Evolutionary conservation across 2,113 vertebrate genomes (phyloP).

Genomic region (Pachyramphus minor): DNA sequence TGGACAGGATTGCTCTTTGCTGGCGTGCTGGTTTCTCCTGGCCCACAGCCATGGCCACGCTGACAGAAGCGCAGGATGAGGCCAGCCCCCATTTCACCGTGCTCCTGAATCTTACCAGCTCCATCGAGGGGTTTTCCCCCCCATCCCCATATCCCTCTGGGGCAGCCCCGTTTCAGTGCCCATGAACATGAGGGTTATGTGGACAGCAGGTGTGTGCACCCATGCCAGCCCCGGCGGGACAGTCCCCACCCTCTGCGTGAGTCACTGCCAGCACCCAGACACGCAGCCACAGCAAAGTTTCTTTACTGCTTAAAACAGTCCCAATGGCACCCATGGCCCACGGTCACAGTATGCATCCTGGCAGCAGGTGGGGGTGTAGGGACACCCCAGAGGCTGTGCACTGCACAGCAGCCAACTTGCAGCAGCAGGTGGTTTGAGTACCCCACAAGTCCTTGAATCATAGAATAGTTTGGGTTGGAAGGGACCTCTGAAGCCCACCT

Average conservation of each 20-base stretch:
- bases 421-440: rapidly evolving
- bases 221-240: rapidly evolving
- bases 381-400: neutral
- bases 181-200: rapidly evolving
- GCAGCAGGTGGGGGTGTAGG: rapidly evolving
- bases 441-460: rapidly evolving
- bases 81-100: rapidly evolving
- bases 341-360: rapidly evolving
- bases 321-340: rapidly evolving
- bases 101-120: neutral
- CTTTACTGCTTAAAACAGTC: slow-evolving; percentile 28
- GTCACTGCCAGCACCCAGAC: neutral
- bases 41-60: rapidly evolving
- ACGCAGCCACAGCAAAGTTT: neutral
- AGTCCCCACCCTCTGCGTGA: neutral
- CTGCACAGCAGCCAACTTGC: neutral
- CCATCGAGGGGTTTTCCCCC: neutral
- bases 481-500: neutral
- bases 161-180: neutral
- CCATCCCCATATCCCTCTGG: neutral
- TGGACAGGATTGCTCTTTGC: neutral
- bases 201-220: neutral
- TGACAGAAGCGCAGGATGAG: rapidly evolving
- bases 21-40: neutral
- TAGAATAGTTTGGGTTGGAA: neutral